These are phyloP conservation scores for Scomber scombrus DNA, from an alignment of 2,113 vertebrate genomes.

Conservation along the genomic window DNA sequence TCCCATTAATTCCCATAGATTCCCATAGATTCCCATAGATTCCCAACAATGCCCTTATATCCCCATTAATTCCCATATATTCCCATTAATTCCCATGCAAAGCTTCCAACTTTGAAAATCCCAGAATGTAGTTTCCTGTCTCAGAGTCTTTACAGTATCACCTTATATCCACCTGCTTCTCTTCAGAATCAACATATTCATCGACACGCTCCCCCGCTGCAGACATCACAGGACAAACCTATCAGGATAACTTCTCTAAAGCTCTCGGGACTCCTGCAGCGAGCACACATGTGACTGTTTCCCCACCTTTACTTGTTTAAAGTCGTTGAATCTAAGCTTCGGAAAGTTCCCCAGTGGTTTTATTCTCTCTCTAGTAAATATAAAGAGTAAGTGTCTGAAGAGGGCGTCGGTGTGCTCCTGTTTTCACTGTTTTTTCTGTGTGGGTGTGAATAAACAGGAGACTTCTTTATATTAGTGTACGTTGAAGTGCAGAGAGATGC, in stretches of 20 bases:
- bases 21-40: too few relatives aligned
- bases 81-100: too few relatives aligned
- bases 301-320: neutral
- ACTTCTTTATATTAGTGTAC: slow-evolving; percentile 11
- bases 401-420: neutral
- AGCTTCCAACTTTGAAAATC: too few relatives aligned
- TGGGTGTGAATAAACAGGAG: slow-evolving; percentile 49
- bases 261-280: slow-evolving; percentile 1
- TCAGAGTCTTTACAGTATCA: neutral
- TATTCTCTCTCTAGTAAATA: neutral
- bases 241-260: neutral
- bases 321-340: slow-evolving; percentile 9
- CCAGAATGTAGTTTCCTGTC: neutral
- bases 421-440: neutral
- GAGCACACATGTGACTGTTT: neutral
- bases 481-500: slow-evolving; percentile 5
- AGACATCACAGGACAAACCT: slow-evolving; percentile 17
- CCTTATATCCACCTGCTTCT: neutral
- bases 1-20: too few relatives aligned
- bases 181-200: slow-evolving; percentile 1
- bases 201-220: neutral
- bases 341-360: neutral
- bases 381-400: slow-evolving; percentile 8
- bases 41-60: too few relatives aligned
- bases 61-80: too few relatives aligned